These are phyloP conservation scores for Nemotelus pantherinus DNA, from an alignment of 2,888 invertebrate species.

Conservation along the genomic window DNA sequence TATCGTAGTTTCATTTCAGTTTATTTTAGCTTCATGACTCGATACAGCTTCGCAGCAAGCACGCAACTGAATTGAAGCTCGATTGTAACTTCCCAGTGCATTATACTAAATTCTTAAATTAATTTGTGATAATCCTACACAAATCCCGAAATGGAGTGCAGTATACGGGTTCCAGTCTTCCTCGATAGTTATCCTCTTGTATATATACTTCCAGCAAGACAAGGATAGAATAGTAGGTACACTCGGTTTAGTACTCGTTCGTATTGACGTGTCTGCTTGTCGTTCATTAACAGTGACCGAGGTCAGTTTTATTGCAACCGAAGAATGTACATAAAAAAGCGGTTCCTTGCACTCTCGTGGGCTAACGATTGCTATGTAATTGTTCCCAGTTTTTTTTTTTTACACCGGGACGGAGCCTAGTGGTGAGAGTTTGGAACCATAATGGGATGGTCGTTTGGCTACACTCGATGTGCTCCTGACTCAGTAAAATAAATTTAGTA, in stretches of 20 bases:
- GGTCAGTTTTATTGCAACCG: constrained; percentile 42
- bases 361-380: neutral
- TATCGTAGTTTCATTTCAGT: constrained; percentile 14
- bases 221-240: too few species aligned
- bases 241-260: too few species aligned
- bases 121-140: constrained; percentile 40
- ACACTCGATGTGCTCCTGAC: too few species aligned
- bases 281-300: constrained; percentile 32
- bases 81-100: neutral
- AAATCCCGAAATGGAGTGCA: neutral
- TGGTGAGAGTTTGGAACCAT: too few species aligned
- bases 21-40: neutral
- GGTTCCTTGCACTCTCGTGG: constrained; percentile 8
- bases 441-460: too few species aligned
- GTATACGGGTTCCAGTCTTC: too few species aligned
- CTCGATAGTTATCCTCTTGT: neutral
- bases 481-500: neutral
- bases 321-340: neutral
- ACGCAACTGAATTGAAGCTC: constrained; percentile 9
- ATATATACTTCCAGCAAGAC: neutral
- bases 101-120: constrained; percentile 43
- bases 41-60: neutral
- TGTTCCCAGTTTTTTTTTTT: too few species aligned
- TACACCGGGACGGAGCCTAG: too few species aligned
- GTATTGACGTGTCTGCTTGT: constrained; percentile 11